phyloP scores from a whole-genome alignment of 2,113 vertebrate species.

The Heterochromis multidens region DNA sequence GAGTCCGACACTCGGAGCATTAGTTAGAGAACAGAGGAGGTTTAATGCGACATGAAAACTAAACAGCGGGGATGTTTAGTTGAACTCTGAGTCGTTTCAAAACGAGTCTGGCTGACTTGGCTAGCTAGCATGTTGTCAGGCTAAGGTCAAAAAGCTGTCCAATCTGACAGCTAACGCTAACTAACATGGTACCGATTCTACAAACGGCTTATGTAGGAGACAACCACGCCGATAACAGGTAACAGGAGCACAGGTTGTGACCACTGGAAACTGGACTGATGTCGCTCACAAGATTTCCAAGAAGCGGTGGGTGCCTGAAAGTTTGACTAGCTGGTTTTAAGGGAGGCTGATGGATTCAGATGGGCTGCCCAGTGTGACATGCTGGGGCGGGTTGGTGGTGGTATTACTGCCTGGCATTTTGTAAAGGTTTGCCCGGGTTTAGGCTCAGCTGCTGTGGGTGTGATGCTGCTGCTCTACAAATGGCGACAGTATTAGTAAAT shows the following conservation, averaged over 20 bases:
- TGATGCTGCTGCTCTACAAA: not conserved
- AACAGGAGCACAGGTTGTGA: not conserved
- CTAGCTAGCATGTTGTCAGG: conserved; percentile 55
- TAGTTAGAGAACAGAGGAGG: too few species aligned
- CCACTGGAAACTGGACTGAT: not conserved
- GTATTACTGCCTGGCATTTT: not conserved
- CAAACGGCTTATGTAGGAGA: not conserved
- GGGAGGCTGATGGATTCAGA: not conserved
- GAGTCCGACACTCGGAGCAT: not conserved
- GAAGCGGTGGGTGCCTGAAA: not conserved
- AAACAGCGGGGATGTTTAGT: not conserved
- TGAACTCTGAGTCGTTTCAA: not conserved
- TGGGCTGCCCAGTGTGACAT: not conserved
- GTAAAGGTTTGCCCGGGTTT: not conserved
- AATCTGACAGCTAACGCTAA: conserved; percentile 50
- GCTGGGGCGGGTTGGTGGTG: not conserved
- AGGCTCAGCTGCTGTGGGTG: not conserved
- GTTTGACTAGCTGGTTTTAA: not conserved
- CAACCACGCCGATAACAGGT: not conserved
- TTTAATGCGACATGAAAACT: not conserved
- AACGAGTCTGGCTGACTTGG: not conserved
- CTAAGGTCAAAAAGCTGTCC: conserved; percentile 72
- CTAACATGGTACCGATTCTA: not conserved
- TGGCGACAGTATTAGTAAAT: not conserved
- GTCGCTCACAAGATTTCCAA: not conserved